A percentile compares a stretch with the other conserved stretches of the same genome.
Conservation (phyloP, 2,113 vertebrate genomes). For the Pterocles orientalis region DNA sequence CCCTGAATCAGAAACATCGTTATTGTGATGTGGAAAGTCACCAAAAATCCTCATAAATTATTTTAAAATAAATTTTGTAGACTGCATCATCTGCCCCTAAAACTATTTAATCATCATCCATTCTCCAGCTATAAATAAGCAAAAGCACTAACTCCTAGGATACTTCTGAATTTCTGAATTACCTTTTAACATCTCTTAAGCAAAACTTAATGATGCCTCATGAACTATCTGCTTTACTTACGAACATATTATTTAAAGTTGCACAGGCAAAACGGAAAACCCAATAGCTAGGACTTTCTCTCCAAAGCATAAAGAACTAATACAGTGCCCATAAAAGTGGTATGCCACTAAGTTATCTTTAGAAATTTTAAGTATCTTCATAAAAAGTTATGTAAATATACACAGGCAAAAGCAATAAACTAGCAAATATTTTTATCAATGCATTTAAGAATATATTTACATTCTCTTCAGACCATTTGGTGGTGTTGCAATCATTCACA, state of each 20-base stretch:
- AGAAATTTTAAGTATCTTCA: neutral
- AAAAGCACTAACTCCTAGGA: neutral
- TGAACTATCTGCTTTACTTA: neutral
- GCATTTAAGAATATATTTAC: neutral
- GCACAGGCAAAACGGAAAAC: neutral
- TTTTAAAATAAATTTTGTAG: neutral
- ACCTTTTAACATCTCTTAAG: neutral
- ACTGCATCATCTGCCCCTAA: neutral
- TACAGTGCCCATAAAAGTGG: accelerated
- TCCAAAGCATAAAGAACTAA: neutral
- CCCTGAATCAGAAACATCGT: constrained; percentile 9
- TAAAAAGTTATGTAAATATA: neutral
- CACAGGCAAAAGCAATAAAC: neutral
- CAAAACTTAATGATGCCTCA: neutral
- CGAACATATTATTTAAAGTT: neutral
- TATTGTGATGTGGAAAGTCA: neutral
- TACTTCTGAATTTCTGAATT: neutral
- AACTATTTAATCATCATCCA: neutral
- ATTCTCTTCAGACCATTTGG: neutral
- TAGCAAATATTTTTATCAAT: neutral
- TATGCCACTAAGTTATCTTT: neutral
- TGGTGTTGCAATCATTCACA: neutral
- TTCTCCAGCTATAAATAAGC: neutral
- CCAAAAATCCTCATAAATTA: neutral
- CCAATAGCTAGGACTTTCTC: neutral